These are phyloP conservation scores for Brachionus rotundiformis DNA, from an alignment of 1,140 invertebrate species.

Conservation along the genomic window DNA sequence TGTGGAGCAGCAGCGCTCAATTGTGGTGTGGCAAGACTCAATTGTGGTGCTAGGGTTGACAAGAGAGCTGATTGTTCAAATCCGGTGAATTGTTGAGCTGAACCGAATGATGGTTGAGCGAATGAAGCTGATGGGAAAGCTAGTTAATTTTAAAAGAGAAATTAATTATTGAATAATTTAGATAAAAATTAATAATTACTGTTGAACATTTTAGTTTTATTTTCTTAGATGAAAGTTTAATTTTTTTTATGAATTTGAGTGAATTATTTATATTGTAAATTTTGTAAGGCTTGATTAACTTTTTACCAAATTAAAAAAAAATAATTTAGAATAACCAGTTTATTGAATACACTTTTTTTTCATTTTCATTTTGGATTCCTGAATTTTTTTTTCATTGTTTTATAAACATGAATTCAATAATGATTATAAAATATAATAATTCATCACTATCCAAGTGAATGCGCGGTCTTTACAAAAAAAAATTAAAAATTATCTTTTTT, in stretches of 20 bases:
- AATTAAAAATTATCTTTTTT: too few relatives aligned
- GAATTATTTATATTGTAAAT: neutral
- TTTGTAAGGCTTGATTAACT: neutral
- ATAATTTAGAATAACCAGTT: neutral
- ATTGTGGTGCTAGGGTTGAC: neutral
- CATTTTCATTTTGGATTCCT: neutral
- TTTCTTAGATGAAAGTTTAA: neutral
- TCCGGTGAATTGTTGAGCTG: neutral
- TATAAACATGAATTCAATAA: too few relatives aligned
- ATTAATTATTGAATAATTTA: too few relatives aligned
- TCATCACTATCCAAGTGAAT: too few relatives aligned
- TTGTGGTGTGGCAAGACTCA: neutral
- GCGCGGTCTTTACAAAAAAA: too few relatives aligned
- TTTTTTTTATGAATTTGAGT: neutral
- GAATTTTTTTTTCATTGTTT: neutral
- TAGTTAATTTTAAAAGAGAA: neutral
- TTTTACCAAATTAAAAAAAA: too few relatives aligned
- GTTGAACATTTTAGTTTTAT: neutral
- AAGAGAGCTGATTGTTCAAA: neutral
- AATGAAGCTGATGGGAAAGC: neutral
- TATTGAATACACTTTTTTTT: too few relatives aligned
- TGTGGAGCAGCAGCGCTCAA: neutral
- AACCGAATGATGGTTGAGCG: neutral
- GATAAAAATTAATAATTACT: too few relatives aligned
- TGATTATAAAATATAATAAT: too few relatives aligned